Evolutionary conservation across 2,797 vertebrate species (phyloP).

Genomic region (Sebastes nivosus): DNA sequence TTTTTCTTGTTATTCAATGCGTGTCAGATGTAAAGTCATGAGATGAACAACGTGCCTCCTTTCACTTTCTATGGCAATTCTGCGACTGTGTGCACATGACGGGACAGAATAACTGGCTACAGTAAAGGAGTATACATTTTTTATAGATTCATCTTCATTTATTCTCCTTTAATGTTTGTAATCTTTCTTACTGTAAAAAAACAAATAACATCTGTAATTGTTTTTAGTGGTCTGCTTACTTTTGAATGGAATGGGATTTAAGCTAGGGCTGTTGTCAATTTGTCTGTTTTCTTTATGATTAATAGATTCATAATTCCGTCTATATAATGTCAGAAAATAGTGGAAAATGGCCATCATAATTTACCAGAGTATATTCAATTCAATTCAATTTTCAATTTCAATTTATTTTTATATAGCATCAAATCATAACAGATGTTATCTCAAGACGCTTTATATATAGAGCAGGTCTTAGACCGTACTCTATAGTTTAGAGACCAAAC

Average conservation of each 20-base stretch:
- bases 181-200: background rate
- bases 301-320: background rate
- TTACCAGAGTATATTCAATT: background rate
- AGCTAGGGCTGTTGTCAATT: background rate
- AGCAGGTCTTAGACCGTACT: too few relatives aligned
- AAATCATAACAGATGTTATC: too few relatives aligned
- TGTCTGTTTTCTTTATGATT: background rate
- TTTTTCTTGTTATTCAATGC: background rate
- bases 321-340: background rate
- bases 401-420: too few relatives aligned
- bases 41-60: slow-evolving; percentile 13
- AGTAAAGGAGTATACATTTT: background rate
- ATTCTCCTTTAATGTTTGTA: background rate
- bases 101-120: background rate
- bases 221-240: background rate
- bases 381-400: too few relatives aligned
- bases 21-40: slow-evolving; percentile 6
- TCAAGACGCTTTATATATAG: too few relatives aligned
- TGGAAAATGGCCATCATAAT: background rate
- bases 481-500: too few relatives aligned
- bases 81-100: slow-evolving; percentile 1
- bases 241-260: background rate
- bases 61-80: slow-evolving; percentile 1
- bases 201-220: background rate
- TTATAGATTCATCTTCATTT: background rate